Evolutionary conservation across 2,113 vertebrate genomes (phyloP).

Genomic region (Dipodomys stephensi): DNA sequence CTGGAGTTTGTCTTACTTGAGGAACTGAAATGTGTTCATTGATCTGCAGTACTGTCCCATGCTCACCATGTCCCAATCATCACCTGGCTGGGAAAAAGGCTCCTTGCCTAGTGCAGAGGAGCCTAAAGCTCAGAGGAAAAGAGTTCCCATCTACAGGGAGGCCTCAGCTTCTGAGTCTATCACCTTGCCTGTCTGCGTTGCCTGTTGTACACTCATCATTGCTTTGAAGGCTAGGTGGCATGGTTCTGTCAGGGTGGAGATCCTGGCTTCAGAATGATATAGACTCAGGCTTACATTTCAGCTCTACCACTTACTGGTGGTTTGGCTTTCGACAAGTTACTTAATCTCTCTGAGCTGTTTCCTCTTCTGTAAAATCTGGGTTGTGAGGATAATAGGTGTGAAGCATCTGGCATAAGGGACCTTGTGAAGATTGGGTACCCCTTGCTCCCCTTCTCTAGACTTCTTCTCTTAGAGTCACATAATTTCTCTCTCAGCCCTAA

Average conservation of each 20-base stretch:
- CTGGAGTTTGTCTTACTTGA: background rate
- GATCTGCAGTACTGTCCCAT: background rate
- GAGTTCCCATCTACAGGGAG: background rate
- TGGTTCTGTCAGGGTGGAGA: background rate
- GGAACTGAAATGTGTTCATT: background rate
- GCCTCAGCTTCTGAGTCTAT: background rate
- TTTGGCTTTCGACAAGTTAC: background rate
- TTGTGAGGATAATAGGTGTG: background rate
- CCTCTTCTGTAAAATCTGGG: background rate
- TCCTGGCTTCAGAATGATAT: background rate
- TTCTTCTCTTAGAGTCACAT: background rate
- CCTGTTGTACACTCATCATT: background rate
- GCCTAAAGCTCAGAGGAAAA: background rate
- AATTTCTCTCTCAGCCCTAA: background rate
- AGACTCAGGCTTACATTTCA: background rate
- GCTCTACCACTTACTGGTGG: background rate
- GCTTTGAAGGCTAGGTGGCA: background rate
- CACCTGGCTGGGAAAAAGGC: too few species aligned
- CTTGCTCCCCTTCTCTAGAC: background rate
- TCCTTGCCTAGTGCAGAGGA: background rate
- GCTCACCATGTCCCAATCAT: rapidly evolving
- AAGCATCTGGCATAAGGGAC: background rate
- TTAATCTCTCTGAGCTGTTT: background rate
- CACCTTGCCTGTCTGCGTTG: background rate
- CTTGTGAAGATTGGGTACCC: background rate